Evolutionary conservation across 2,797 vertebrate species (phyloP), one percentile per base, ranked within the genome.

Genomic region (Karalla daura): DNA sequence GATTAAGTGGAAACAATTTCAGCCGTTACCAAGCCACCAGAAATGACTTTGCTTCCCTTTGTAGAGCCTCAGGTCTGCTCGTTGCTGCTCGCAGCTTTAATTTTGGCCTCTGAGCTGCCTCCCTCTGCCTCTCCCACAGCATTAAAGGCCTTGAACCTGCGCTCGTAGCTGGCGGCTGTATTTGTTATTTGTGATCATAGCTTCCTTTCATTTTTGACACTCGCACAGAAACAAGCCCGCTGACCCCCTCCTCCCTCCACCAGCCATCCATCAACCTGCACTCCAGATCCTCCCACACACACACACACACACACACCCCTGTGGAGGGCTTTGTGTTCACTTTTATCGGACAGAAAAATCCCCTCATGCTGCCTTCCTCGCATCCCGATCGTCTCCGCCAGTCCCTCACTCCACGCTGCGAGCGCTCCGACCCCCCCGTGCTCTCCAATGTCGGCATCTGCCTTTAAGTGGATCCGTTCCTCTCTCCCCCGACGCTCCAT

Each of bases 381-480:
- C 60, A 23, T 21, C 55, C 37, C 21, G 30, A 56, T 27, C 54
- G 70, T 43, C n/a, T 49, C 70, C 59, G 70, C 8, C n/a, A 85
- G 53, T 47, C 71, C 80, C 56, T 78, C 23, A 23, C 55, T 66
- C 24, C 15, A 39, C 17, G 25, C 61, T 32, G 33, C 25, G 15
- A 59, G 27, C 50, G 55, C 63, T 8, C 35, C 4, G 44, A 36
- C 77, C 76, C 61, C 62, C 74, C 65, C 17, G n/a, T 43, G 52
- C 60, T 70, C 81, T 85, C 71, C 52, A 9, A 23, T 80, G 76
- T 85, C 78, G 54, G 52, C 45, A 5, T 71, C 49, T 55, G 40
- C 62, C 50, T 76, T 80, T 78, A 72, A 83, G 76, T 74, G 81
- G 79, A 71, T 83, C 69, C 65, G 44, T 27, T 79, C 58, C 60